These are phyloP conservation scores for Leptosomus discolor DNA, from an alignment of 2,113 vertebrate genomes.

Conservation along the genomic window DNA sequence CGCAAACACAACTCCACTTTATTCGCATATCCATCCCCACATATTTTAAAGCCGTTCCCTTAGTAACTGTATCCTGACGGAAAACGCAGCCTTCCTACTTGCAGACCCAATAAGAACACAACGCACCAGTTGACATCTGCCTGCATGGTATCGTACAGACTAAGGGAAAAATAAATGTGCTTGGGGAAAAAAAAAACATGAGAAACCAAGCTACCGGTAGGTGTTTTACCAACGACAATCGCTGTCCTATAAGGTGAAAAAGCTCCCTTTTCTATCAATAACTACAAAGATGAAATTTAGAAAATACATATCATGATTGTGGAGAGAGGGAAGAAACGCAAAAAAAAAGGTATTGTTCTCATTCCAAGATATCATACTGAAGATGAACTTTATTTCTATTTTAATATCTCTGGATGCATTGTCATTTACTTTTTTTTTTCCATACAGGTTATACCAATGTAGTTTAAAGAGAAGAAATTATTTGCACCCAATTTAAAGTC, in stretches of 20 bases:
- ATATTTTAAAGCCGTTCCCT: neutral
- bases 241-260: neutral
- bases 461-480: neutral
- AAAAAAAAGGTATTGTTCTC: neutral
- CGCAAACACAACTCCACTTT: neutral
- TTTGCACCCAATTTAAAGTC: neutral
- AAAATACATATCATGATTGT: neutral
- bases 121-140: neutral
- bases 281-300: neutral
- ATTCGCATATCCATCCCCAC: neutral
- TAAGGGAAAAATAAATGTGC: neutral
- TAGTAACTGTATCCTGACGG: neutral
- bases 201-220: neutral
- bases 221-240: neutral
- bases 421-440: neutral
- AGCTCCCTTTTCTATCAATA: neutral
- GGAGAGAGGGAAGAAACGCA: neutral
- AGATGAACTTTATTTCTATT: neutral
- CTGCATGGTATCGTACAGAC: neutral
- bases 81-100: neutral
- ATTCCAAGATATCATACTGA: neutral
- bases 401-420: neutral
- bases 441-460: neutral
- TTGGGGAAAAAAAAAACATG: neutral
- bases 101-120: neutral